Evolutionary conservation across 2,113 vertebrate genomes (phyloP).

Genomic region (Bolborhynchus lineola): DNA sequence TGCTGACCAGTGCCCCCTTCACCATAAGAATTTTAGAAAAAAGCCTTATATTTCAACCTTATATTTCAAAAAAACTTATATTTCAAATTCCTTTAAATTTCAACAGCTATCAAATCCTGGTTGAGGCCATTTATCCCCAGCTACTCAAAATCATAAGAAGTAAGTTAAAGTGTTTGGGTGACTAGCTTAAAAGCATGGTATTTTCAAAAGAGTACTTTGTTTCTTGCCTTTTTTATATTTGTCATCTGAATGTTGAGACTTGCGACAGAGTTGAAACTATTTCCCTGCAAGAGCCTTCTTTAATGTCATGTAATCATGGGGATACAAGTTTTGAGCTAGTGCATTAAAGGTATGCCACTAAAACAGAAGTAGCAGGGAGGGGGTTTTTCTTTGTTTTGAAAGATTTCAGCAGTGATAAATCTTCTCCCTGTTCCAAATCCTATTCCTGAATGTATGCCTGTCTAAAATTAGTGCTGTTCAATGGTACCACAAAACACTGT

Average conservation of each 20-base stretch:
- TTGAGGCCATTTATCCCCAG: neutral
- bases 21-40: neutral
- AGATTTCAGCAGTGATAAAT: neutral
- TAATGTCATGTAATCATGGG: neutral
- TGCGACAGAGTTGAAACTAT: neutral
- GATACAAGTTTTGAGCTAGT: neutral
- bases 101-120: neutral
- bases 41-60: rapidly evolving
- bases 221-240: neutral
- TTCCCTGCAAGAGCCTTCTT: neutral
- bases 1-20: neutral
- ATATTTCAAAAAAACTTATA: too few species aligned
- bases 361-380: neutral
- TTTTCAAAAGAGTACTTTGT: neutral
- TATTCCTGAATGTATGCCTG: neutral
- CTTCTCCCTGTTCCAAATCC: neutral
- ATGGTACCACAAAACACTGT: neutral
- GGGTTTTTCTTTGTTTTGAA: neutral
- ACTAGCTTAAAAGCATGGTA: neutral
- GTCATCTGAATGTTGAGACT: neutral
- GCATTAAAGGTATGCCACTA: neutral
- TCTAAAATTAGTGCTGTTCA: neutral
- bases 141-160: neutral
- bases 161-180: neutral
- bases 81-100: neutral